Conservation (phyloP, 2,888 invertebrate species). For the Caenorhabditis sp. region DNA sequence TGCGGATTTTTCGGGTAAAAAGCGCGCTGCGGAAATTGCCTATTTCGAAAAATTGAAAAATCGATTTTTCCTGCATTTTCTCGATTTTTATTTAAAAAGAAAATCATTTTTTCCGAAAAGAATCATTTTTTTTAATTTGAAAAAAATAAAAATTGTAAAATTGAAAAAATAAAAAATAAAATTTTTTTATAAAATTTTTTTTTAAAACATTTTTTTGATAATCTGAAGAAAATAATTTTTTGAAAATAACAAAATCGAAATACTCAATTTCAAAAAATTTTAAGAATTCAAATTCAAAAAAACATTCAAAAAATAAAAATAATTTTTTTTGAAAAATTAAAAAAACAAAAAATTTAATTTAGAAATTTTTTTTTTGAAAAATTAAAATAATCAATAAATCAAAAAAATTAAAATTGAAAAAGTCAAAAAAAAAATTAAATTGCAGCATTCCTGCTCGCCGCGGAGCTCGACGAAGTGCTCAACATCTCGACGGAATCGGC, state of each 20-base stretch:
- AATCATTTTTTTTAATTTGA: not conserved
- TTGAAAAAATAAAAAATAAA: too few species aligned
- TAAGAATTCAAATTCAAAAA: too few species aligned
- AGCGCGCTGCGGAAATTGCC: too few species aligned
- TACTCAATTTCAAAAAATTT: too few species aligned
- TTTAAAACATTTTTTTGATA: too few species aligned
- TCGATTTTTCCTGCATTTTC: not conserved
- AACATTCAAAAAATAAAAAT: too few species aligned
- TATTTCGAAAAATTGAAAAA: conserved; percentile 9
- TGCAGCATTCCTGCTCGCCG: conserved; percentile 35
- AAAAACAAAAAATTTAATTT: not conserved
- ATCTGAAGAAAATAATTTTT: too few species aligned
- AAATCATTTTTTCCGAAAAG: too few species aligned
- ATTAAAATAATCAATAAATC: not conserved
- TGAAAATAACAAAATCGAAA: too few species aligned
- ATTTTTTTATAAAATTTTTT: too few species aligned
- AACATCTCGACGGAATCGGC: conserved; percentile 12
- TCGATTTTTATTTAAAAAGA: not conserved
- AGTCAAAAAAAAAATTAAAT: not conserved
- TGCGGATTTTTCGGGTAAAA: too few species aligned
- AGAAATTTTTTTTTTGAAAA: not conserved
- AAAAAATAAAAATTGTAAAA: not conserved
- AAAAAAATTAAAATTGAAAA: too few species aligned
- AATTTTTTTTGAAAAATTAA: not conserved
- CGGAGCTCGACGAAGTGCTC: conserved; percentile 25